phyloP scores from a whole-genome alignment of 1,140 invertebrate genomes.

The Telenomus remus region DNA sequence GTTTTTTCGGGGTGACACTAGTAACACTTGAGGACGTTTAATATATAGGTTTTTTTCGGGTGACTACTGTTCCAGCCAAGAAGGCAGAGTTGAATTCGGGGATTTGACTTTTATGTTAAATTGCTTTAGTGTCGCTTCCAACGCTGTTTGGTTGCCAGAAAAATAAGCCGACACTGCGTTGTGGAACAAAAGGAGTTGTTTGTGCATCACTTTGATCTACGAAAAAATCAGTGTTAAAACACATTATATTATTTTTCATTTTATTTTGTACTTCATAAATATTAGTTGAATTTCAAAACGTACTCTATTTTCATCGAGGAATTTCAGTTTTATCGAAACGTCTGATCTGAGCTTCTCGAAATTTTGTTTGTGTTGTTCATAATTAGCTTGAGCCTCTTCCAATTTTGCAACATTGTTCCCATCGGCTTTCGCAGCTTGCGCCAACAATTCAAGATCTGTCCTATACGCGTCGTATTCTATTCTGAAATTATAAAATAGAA shows the following conservation, averaged over 20 bases:
- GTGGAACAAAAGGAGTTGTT: constrained; percentile 95
- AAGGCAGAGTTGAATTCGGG: constrained; percentile 83
- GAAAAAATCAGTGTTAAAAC: constrained; percentile 60
- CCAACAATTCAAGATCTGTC: constrained; percentile 89
- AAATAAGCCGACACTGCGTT: constrained; percentile 98
- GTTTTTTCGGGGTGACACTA: background rate
- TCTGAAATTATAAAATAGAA: constrained; percentile 74
- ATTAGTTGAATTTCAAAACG: constrained; percentile 28
- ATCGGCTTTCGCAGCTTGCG: constrained; percentile 80
- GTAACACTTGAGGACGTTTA: background rate
- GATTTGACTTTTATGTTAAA: constrained; percentile 93
- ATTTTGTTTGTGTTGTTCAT: constrained; percentile 88
- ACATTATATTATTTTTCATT: too few relatives aligned
- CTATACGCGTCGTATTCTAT: constrained; percentile 98
- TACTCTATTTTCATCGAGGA: constrained; percentile 97
- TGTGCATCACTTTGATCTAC: constrained; percentile 98
- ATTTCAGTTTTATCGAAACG: constrained; percentile 95
- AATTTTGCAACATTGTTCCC: constrained; percentile 77
- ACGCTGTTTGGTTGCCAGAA: constrained; percentile 93
- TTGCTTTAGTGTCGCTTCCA: constrained; percentile 96
- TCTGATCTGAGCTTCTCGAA: constrained; percentile 94
- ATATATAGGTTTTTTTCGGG: background rate
- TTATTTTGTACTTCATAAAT: background rate
- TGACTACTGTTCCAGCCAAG: constrained; percentile 86
- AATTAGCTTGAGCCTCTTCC: constrained; percentile 88